Base-by-base conservation (phyloP, 2,113 vertebrate species). In the Rhadina sibilatrix region DNA sequence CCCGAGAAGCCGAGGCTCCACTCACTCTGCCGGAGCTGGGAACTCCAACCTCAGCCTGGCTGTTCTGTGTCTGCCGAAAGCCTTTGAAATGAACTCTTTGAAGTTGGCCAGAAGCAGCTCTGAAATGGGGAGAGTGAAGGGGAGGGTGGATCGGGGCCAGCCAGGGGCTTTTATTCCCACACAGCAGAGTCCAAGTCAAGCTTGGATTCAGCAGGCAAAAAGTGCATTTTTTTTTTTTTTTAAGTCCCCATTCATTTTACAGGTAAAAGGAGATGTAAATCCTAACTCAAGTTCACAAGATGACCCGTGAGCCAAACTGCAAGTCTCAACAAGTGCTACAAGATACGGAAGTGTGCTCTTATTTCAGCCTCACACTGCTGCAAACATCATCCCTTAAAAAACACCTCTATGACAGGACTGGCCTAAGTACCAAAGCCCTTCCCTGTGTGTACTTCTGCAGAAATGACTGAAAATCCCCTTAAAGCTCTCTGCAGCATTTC, bases 41-140 rank as follows among this genome's bases (percentile, higher is more conserved):
- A 88, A 77, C 71, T 53, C 42, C 84, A 74, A 15, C 44, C 53
- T 91, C 79, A 65, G 88, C 19, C 64, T 63, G 75, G 74, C 87
- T 88, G 88, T 11, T 93, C 85, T 30, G 42, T 50, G 47, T 80
- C 95, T 95, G 96, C n/a, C 0, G 2, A 93, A 91, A 85, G 66
- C n/a, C 97, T 98, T 97, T 98, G 97, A 98, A 97, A 96, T 91
- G 19, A 91, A 59, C 54, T 78, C 97, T 98, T 97, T 98, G 97
- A 98, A 98, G 96, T 20, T 63, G 91, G 91, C 93, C 85, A 95
- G 87, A 85, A 70, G 31, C 0, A 0, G 83, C 94, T 91, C 85
- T 71, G 77, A 96, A 92, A 38, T 57, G 19, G 35, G 94, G 78
- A 86, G 63, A 85, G 81, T 0, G 0, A 94, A 0, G 14, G 96